Percentiles rank a stretch among this genome's conserved stretches.
phyloP scores from a whole-genome alignment of 2,113 vertebrate species.

The Melanostigma gelatinosum region DNA sequence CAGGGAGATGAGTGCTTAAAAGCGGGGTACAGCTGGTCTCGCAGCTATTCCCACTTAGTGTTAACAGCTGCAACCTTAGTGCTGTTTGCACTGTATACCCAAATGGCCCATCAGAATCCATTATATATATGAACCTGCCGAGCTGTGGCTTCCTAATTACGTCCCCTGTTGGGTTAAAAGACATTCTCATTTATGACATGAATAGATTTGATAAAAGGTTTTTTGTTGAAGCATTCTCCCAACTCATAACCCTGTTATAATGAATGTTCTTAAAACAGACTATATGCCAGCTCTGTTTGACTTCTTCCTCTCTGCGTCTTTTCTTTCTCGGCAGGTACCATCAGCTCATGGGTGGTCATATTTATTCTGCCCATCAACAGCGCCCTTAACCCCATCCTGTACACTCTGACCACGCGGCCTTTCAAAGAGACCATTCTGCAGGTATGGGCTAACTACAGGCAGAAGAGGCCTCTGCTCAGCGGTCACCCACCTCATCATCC shows the following conservation, averaged over 20 bases:
- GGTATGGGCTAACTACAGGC: constrained; percentile 92
- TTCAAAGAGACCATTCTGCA: constrained; percentile 97
- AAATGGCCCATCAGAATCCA: constrained; percentile 14
- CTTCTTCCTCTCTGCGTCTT: neutral
- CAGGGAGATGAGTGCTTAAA: neutral
- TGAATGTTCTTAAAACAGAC: neutral
- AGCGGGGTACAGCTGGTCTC: no score
- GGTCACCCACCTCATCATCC: constrained; percentile 83
- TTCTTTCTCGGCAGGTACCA: constrained; percentile 84
- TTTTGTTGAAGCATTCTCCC: neutral
- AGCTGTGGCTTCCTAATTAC: constrained; percentile 21
- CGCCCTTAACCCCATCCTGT: constrained; percentile 96
- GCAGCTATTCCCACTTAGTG: no score
- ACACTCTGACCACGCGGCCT: constrained; percentile 95
- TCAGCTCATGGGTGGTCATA: constrained; percentile 97
- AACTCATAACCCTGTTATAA: neutral
- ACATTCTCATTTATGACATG: constrained; percentile 9
- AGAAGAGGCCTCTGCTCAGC: constrained; percentile 83
- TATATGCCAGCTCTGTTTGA: neutral
- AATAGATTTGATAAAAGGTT: neutral
- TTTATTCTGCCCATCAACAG: constrained; percentile 98
- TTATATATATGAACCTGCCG: neutral
- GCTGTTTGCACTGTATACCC: neutral
- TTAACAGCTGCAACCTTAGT: neutral
- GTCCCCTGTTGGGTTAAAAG: neutral